These are phyloP conservation scores for Sander lucioperca DNA, from an alignment of 2,113 vertebrate genomes.

Conservation along the genomic window DNA sequence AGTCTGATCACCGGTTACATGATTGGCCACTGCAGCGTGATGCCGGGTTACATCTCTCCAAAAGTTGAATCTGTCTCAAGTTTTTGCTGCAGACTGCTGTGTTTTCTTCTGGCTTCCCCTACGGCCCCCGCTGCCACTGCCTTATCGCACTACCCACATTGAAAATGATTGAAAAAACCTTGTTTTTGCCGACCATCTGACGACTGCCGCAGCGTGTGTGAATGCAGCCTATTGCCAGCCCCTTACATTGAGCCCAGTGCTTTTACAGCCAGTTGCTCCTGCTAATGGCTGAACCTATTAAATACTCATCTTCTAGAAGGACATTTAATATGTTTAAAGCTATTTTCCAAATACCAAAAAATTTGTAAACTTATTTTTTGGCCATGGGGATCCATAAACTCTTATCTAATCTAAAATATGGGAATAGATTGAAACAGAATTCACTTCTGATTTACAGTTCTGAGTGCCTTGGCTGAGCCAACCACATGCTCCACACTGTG, in stretches of 20 bases:
- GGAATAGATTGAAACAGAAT: not conserved
- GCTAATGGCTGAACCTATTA: slow-evolving; percentile 16
- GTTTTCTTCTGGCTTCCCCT: too few species aligned
- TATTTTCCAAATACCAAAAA: not conserved
- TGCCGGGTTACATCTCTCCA: too few species aligned
- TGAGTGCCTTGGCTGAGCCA: slow-evolving; percentile 24
- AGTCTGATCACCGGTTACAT: too few species aligned
- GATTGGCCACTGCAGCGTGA: too few species aligned
- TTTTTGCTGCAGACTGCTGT: too few species aligned
- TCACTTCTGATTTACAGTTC: slow-evolving; percentile 43
- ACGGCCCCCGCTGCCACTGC: too few species aligned
- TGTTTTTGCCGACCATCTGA: too few species aligned
- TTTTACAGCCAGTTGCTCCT: slow-evolving; percentile 27
- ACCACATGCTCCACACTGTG: slow-evolving; percentile 60
- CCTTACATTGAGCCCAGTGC: slow-evolving; percentile 40
- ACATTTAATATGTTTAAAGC: not conserved
- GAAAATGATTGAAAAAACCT: too few species aligned
- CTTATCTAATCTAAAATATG: not conserved
- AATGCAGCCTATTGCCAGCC: slow-evolving; percentile 13
- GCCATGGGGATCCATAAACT: not conserved
- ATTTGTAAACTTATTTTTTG: not conserved
- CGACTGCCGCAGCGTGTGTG: too few species aligned
- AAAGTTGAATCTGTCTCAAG: too few species aligned
- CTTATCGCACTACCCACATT: too few species aligned
- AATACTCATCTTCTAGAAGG: not conserved